phyloP scores from a whole-genome alignment of 2,888 invertebrate species.

The Nysson spinosus region DNA sequence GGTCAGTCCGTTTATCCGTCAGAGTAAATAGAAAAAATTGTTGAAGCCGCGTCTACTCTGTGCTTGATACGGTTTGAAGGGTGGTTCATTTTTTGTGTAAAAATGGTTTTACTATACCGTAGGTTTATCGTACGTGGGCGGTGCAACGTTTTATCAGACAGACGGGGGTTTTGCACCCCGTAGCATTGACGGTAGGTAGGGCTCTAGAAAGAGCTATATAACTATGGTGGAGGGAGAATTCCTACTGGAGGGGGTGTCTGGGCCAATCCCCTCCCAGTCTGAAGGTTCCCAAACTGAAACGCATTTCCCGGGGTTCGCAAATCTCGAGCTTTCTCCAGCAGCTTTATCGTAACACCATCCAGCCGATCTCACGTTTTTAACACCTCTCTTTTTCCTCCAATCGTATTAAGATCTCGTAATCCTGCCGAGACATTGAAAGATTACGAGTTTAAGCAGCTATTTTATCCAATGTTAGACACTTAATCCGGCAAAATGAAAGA shows the following conservation, averaged over 20 bases:
- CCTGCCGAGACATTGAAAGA: no score
- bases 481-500: no score
- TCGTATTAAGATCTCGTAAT: no score
- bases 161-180: conserved; percentile 65
- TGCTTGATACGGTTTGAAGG: neutral
- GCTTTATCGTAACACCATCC: no score
- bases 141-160: conserved; percentile 67
- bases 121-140: conserved; percentile 63
- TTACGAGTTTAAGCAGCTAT: no score
- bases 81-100: neutral
- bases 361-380: no score
- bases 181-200: conserved; percentile 58
- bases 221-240: conserved; percentile 63
- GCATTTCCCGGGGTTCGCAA: conserved; percentile 76
- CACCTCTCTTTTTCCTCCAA: no score
- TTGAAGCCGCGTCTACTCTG: conserved; percentile 8
- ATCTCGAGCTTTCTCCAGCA: conserved; percentile 45
- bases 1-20: no score
- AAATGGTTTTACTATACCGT: conserved; percentile 41
- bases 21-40: neutral
- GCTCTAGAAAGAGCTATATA: conserved; percentile 59
- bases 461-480: no score
- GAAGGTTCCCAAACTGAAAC: conserved; percentile 74
- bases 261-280: conserved; percentile 77
- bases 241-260: conserved; percentile 77